These are phyloP conservation scores for Pogona vitticeps DNA, from an alignment of 2,113 vertebrate species.

Conservation along the genomic window DNA sequence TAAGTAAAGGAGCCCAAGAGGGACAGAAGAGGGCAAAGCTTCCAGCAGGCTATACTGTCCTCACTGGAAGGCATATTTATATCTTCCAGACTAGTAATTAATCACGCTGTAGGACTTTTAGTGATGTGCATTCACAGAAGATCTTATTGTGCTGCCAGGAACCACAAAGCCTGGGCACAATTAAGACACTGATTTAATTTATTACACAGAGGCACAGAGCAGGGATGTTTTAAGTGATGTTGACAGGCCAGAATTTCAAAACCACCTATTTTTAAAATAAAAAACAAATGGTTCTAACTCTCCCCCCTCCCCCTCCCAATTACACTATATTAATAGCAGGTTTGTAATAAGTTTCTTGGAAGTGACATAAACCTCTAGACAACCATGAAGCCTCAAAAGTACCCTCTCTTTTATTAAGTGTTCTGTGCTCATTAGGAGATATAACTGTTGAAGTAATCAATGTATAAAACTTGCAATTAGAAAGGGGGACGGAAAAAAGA, in stretches of 20 bases:
- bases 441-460: slow-evolving; percentile 70
- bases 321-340: slow-evolving; percentile 77
- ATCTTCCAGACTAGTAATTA: slow-evolving; percentile 87
- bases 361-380: slow-evolving; percentile 73
- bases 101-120: slow-evolving; percentile 79
- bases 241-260: slow-evolving; percentile 76
- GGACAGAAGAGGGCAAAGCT: slow-evolving; percentile 71
- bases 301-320: slow-evolving; percentile 41
- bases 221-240: slow-evolving; percentile 76
- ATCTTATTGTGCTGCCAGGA: slow-evolving; percentile 83
- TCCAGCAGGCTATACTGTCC: slow-evolving; percentile 76
- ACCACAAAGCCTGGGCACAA: slow-evolving; percentile 81
- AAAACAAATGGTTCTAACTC: slow-evolving; percentile 74
- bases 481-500: slow-evolving; percentile 26
- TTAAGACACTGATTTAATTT: slow-evolving; percentile 86
- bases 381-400: slow-evolving; percentile 78
- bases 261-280: slow-evolving; percentile 74
- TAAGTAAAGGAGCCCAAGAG: slow-evolving; percentile 72
- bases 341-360: slow-evolving; percentile 71
- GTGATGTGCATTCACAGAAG: slow-evolving; percentile 73
- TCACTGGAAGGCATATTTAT: slow-evolving; percentile 83
- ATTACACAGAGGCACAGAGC: slow-evolving; percentile 73
- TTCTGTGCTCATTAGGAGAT: slow-evolving; percentile 62
- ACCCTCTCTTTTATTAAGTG: slow-evolving; percentile 63
- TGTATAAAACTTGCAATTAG: slow-evolving; percentile 67